Evolutionary conservation across 2,888 invertebrate genomes (phyloP), one percentile per base, ranked within the genome.

Genomic region (Allolobophora icterica): DNA sequence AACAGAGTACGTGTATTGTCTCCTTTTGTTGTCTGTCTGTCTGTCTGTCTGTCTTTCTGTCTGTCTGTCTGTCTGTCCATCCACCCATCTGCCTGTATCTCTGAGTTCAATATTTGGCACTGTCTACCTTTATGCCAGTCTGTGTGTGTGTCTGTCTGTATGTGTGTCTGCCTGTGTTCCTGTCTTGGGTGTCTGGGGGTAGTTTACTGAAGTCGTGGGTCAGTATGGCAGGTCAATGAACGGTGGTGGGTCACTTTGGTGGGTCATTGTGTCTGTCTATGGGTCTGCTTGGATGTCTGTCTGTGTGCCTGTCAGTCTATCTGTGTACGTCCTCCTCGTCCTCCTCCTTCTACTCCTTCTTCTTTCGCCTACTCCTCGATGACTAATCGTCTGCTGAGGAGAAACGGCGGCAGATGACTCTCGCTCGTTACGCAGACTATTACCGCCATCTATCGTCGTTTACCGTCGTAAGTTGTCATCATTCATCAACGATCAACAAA

Each of bases 371-470:
- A 21, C 21, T 24, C 52, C 52, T 21, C 21, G 21, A 52, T 24
- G n/a, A 71, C 5, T n/a, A n/a, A 71, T 71, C 71, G 71, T 71
- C 71, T 71, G 71, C 71, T n/a, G 71, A n/a, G 71, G 13, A 71
- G 71, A 30, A n/a, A 71, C 71, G 71, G n/a, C 71, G n/a, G 71
- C 71, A 71, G 71, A 71, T n/a, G 71, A n/a, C 71, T 71, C 71
- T 71, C n/a, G 71, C 71, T 71, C n/a, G 71, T 71, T 71, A 71
- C 71, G n/a, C 71, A 30, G 71, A 11, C 71, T 71, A n/a, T 71
- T 71, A 71, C 71, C n/a, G 71, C n/a, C 71, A 71, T 71, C 71
- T 71, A 71, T 71, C 71, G 71, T 71, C 71, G 71, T 71, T 71
- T 71, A 71, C 71, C 52, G 19, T n/a, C 71, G 71, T 71, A 30